phyloP scores from a whole-genome alignment of 1,140 invertebrate species.

The Dreissena rostriformis region DNA sequence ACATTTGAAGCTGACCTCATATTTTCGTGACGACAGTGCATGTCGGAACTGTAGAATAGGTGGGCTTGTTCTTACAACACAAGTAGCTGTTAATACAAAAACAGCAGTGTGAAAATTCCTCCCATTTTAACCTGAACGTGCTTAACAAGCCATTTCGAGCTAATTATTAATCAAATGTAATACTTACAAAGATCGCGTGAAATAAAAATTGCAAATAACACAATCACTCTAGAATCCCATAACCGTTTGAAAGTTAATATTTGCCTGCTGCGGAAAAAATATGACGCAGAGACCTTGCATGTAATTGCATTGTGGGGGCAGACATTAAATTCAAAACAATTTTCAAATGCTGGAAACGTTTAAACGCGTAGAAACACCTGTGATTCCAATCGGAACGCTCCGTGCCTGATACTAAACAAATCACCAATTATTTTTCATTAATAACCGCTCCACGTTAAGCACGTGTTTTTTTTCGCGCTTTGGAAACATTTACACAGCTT shows the following conservation, averaged over 20 bases:
- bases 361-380: constrained; percentile 10
- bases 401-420: constrained; percentile 1
- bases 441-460: constrained; percentile 27
- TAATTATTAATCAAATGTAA: background rate
- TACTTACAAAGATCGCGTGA: background rate
- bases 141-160: too few relatives aligned
- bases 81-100: too few relatives aligned
- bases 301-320: constrained; percentile 4
- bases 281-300: background rate
- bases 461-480: constrained; percentile 44
- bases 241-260: too few relatives aligned
- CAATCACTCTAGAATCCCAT: too few relatives aligned
- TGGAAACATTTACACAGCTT: constrained; percentile 34
- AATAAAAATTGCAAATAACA: too few relatives aligned
- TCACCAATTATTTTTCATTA: constrained; percentile 21
- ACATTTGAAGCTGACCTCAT: too few relatives aligned
- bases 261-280: too few relatives aligned
- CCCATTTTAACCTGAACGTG: too few relatives aligned
- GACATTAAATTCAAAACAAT: constrained; percentile 4
- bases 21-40: too few relatives aligned
- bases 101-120: too few relatives aligned
- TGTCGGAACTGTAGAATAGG: too few relatives aligned
- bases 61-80: too few relatives aligned
- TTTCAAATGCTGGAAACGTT: constrained; percentile 16
- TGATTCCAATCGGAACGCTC: background rate